These are phyloP conservation scores for Bryconaethiops microstoma DNA, from an alignment of 2,797 vertebrate genomes.

Conservation along the genomic window DNA sequence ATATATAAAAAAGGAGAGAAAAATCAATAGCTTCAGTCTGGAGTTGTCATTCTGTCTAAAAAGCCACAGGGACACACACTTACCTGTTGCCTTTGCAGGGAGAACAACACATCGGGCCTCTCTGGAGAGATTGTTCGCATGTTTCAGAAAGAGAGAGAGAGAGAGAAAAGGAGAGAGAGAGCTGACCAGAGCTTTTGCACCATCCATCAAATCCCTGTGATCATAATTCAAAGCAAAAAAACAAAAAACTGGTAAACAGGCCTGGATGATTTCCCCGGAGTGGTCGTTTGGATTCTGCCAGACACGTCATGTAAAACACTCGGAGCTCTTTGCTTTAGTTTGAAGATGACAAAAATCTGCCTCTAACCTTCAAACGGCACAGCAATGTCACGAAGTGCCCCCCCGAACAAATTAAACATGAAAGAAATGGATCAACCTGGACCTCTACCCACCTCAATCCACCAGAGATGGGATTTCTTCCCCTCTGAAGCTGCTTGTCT, in stretches of 20 bases:
- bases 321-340: neutral
- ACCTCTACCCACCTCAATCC: neutral
- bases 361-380: neutral
- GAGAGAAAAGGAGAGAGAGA: neutral
- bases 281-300: neutral
- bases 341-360: neutral
- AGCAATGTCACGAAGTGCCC: neutral
- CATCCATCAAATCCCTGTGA: neutral
- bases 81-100: conserved; percentile 24
- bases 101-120: conserved; percentile 34
- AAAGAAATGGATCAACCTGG: neutral
- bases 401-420: neutral
- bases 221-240: neutral
- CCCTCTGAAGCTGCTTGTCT: neutral
- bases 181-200: conserved; percentile 3
- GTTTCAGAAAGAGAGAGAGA: neutral
- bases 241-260: neutral
- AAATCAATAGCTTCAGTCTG: conserved; percentile 55
- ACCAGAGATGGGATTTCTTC: neutral
- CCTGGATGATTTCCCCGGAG: conserved; percentile 1
- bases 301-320: neutral
- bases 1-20: conserved; percentile 32
- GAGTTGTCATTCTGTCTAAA: conserved; percentile 51
- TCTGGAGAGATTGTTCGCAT: conserved; percentile 14
- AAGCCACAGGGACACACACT: conserved; percentile 43